Base-by-base conservation (phyloP, 1,140 invertebrate species). In the Phocides pigmalion region DNA sequence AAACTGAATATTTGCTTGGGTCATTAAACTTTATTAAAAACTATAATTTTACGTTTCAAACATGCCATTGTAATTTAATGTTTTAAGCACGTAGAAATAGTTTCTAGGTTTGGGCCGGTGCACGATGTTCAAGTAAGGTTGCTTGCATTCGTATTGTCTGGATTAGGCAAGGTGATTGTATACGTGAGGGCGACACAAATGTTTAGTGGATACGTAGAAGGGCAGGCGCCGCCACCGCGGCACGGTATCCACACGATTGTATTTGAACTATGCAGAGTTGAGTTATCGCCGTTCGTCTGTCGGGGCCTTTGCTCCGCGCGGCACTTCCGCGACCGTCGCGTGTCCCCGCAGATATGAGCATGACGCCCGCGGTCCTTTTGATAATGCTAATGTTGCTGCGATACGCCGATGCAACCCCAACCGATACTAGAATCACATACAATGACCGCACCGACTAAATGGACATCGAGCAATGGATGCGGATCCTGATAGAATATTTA, bases 371-470 rank as follows among this genome's bases (percentile, higher is more conserved):
- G 82, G 82, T 58, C 76, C 79, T 84, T 82, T 82, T 87, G 85
- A 90, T 90, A 87, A 86, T 87, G 84, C 82, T 83, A 90, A 89
- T 87, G 82, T 84, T 78, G 58, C 68, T 69, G 61, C 77, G 84
- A 89, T 87, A 89, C 76, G 66, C 68, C 70, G 70, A 72, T 71
- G 70, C 64, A 74, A 79, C 66, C 70, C 66, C 69, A 68, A 65
- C 64, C 64, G 80, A 87, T 85, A 86, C 79, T 62, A 74, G 51
- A 77, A 73, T 78, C 79, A 84, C 83, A 84, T 79, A 84, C 80
- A 89, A 88, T 85, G 78, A 87, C 70, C 74, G 79, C 69, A 69
- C 70, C 66, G 62, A 68, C 76, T 82, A 83, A 83, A 84, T 79
- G 77, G 80, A 73, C 73, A 77, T 82, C 76, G 73, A 73, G 69